These are phyloP conservation scores for Pseudococcus viburni DNA, from an alignment of 2,888 invertebrate genomes.

Conservation along the genomic window DNA sequence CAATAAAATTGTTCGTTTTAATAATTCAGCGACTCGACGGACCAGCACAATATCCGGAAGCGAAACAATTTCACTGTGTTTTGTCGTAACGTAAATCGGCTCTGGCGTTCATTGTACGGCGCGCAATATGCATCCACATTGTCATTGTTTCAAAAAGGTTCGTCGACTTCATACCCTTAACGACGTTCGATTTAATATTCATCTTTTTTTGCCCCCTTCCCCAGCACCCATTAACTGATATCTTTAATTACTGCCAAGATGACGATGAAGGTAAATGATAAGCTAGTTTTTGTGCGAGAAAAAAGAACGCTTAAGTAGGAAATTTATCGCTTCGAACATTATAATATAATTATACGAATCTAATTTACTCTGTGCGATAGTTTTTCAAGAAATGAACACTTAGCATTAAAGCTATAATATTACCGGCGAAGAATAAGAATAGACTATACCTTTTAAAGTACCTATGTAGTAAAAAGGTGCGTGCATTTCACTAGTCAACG, in stretches of 20 bases:
- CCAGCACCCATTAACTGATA: background rate
- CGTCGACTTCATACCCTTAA: conserved; percentile 16
- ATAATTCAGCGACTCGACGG: conserved; percentile 14
- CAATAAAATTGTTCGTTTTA: background rate
- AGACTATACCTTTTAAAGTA: background rate
- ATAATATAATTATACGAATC: conserved; percentile 31
- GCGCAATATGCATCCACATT: background rate
- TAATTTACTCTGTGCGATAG: background rate
- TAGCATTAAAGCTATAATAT: background rate
- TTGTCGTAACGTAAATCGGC: conserved; percentile 30
- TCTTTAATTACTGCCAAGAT: conserved; percentile 8
- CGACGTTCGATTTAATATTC: conserved; percentile 4
- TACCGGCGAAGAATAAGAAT: background rate
- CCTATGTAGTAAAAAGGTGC: background rate
- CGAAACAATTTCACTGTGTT: conserved; percentile 15
- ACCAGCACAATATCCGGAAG: conserved; percentile 35
- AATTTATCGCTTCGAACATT: conserved; percentile 9
- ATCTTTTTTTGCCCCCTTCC: background rate
- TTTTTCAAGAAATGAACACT: background rate
- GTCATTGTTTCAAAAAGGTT: conserved; percentile 17
- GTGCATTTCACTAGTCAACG: background rate
- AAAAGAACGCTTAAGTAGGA: background rate
- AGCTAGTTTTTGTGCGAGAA: background rate
- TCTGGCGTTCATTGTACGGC: conserved; percentile 6
- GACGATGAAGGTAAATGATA: conserved; percentile 15